These are phyloP conservation scores for Luidia sarsii DNA, from an alignment of 53 echinoderm and acorn worm genomes.

Conservation along the genomic window DNA sequence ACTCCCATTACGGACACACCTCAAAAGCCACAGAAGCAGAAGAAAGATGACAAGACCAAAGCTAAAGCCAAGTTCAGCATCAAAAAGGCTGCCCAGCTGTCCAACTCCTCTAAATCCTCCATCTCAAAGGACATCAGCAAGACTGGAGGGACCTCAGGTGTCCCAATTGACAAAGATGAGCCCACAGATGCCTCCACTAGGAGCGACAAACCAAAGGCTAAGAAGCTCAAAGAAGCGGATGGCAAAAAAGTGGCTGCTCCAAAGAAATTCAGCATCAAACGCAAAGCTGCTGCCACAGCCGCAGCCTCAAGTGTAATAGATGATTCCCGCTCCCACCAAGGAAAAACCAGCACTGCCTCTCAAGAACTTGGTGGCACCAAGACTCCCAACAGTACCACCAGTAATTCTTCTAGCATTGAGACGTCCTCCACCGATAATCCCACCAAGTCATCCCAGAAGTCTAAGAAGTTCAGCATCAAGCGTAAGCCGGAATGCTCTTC, in stretches of 20 bases:
- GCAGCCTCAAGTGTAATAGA: background rate
- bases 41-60: conserved; percentile 5
- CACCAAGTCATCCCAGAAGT: background rate
- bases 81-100: background rate
- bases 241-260: background rate
- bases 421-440: background rate
- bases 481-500: conserved; percentile 5
- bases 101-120: background rate
- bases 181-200: background rate
- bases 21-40: background rate
- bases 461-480: conserved; percentile 39
- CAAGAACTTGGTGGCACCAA: background rate
- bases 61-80: conserved; percentile 29
- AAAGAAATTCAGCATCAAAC: conserved; percentile 48
- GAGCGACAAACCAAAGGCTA: background rate
- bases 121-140: background rate
- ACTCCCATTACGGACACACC: background rate
- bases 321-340: background rate
- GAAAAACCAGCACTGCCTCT: background rate
- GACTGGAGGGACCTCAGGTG: background rate
- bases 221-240: background rate
- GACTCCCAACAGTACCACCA: background rate
- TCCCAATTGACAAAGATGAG: background rate
- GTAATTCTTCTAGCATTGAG: background rate
- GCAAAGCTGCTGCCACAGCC: background rate